Base-by-base conservation (phyloP, 2,888 invertebrate genomes). In the Eucriotettix oculatus region DNA sequence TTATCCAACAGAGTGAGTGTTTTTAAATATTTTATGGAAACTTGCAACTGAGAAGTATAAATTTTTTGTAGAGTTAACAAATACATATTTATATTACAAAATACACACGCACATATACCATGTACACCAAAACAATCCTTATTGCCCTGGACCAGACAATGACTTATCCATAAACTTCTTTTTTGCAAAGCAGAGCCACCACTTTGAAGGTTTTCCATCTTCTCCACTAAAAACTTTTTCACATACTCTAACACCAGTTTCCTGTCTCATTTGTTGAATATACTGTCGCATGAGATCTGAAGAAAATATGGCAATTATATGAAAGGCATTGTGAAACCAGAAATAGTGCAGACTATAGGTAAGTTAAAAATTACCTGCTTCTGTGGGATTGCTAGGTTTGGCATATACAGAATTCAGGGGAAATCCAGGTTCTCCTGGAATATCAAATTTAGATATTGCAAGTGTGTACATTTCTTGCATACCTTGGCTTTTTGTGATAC, bases 91-190 rank as follows among this genome's bases (percentile, higher is more conserved):
- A n/a, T n/a, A n/a, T 29, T 29, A 5, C 29, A 29, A 29, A 29
- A 29, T 29, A 29, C 29, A 29, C 29, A 29, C 29, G 2, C 29
- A 29, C 29, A 29, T n/a, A 29, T 29, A 29, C 7, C 29, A 29
- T 5, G 7, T 7, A 29, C 29, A 5, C 29, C 29, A 48, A 48
- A 48, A 54, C n/a, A 16, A n/a, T 12, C 55, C 66, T 79, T 75
- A 87, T 72, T 88, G 87, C 53, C 94, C 94, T 2, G 92, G 93
- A 0, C 86, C 90, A 43, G 92, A 87, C 42, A 99, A 78, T 42
- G 94, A 94, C 73, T 98, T 98, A 73, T 99, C 99, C 97, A 99
- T 98, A 73, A 99, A 99, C 81, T 95, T 96, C 83, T 96, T 95
- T 72, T 96, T 96, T 42, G 96, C 90, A 77, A 99, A 99, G 73